Base-by-base conservation (phyloP, 2,113 vertebrate species). In the Pterophyllum scalare region DNA sequence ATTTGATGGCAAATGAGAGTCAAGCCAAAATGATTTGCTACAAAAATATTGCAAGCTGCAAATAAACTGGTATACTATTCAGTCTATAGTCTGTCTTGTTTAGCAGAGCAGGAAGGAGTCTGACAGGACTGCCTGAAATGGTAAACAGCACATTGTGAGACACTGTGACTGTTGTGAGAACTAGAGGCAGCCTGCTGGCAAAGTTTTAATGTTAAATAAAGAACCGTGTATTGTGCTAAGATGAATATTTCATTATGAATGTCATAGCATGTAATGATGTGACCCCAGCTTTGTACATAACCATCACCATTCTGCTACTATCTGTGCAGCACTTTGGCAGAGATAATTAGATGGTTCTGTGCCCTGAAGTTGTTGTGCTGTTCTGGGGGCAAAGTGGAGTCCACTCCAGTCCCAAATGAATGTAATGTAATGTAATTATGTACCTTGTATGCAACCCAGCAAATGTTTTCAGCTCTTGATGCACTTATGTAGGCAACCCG, bases 191-290 rank as follows among this genome's bases (percentile, higher is more conserved):
- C 87, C 88, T 84, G 82, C 90, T 92, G 93, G 87, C 77, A 24
- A 89, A 83, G 60, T 90, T 92, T 90, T 87, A 81, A 91, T 90
- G 89, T 91, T 89, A 92, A 93, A 86, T 85, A 93, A 86, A 83
- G 76, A 64, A 46, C 80, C 78, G 89, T 84, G 87, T 79, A 75
- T 77, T 82, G 77, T 75, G 62, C 70, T 56, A 46, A 59, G 85
- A 92, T 90, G 87, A 94, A 94, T 93, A 92, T 94, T 92, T 91
- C 77, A 92, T 92, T 74, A 86, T 77, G 80, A 86, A 90, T 92
- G 90, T 91, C 90, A 80, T 11, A 75, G 87, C 90, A 89, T 80
- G 86, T 88, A 60, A 89, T 19, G 84, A 75, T 75, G 77, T 88
- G 88, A 93, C 88, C 94, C 89, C 70, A 10, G 43, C 77, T 58